These are phyloP conservation scores for Caenorhabditis tropicalis DNA, from an alignment of 1,140 invertebrate genomes.

Conservation along the genomic window DNA sequence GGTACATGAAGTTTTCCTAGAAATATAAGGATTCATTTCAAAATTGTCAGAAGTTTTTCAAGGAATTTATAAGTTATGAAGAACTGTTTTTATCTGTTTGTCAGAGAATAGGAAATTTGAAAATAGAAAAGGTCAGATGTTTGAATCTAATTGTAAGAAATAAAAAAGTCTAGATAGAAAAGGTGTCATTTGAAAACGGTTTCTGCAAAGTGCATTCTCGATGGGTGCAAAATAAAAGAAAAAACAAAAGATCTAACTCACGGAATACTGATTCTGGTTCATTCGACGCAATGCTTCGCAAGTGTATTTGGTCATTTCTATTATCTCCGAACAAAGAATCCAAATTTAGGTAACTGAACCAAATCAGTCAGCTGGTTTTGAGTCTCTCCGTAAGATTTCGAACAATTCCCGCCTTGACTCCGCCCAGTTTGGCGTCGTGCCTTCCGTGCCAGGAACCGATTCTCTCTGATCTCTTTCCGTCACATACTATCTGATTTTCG, in stretches of 20 bases:
- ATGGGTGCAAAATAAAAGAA: background rate
- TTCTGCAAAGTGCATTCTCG: too few relatives aligned
- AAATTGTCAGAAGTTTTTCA: background rate
- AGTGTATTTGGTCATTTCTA: background rate
- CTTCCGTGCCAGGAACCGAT: conserved; percentile 42
- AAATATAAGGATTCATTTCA: background rate
- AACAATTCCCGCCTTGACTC: conserved; percentile 28
- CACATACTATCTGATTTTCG: background rate
- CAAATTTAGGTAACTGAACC: conserved; percentile 29
- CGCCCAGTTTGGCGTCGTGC: conserved; percentile 16
- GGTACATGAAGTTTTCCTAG: background rate
- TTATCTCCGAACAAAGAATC: background rate
- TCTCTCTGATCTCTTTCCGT: background rate
- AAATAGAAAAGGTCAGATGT: background rate
- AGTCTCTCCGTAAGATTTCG: background rate
- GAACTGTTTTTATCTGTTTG: background rate
- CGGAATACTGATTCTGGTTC: background rate
- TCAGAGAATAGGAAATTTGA: background rate
- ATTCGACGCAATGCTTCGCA: conserved; percentile 20
- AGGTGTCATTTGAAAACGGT: too few relatives aligned
- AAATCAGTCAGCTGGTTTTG: conserved; percentile 35
- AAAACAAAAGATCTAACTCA: background rate
- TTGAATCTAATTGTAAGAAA: too few relatives aligned
- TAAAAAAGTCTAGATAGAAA: too few relatives aligned
- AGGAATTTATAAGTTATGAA: background rate